phyloP scores from a whole-genome alignment of 2,888 invertebrate genomes.

The Clitarchus hookeri region DNA sequence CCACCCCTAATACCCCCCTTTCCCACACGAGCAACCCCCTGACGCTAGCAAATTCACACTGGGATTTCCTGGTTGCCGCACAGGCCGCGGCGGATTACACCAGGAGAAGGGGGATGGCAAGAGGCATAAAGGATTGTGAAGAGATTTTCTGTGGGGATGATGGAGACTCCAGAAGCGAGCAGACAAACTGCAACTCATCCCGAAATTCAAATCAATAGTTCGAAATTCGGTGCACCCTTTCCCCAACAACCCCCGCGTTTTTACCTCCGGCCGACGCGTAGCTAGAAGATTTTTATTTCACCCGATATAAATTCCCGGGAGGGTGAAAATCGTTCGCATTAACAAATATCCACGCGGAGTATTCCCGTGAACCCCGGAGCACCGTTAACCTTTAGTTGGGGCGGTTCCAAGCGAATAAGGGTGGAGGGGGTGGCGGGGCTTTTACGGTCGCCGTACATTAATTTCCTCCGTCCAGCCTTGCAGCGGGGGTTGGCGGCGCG shows the following conservation, averaged over 20 bases:
- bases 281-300: not conserved
- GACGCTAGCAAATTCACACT: constrained; percentile 32
- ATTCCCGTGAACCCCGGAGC: not conserved
- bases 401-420: not conserved
- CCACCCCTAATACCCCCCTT: not conserved
- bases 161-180: not conserved
- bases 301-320: not conserved
- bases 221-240: constrained; percentile 6
- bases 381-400: not conserved
- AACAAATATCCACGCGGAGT: not conserved
- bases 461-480: not conserved
- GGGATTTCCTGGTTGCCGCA: constrained; percentile 28
- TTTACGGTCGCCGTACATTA: not conserved
- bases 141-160: not conserved
- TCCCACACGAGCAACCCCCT: not conserved
- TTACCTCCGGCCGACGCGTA: not conserved
- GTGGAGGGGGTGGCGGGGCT: not conserved
- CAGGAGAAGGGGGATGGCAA: not conserved
- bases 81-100: not conserved
- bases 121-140: not conserved
- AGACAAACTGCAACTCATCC: constrained; percentile 29
- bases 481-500: not conserved
- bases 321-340: not conserved
- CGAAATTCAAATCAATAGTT: constrained; percentile 30
- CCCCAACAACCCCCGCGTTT: not conserved